Evolutionary conservation across 2,888 invertebrate genomes (phyloP).

Genomic region (Coenonympha glycerion): DNA sequence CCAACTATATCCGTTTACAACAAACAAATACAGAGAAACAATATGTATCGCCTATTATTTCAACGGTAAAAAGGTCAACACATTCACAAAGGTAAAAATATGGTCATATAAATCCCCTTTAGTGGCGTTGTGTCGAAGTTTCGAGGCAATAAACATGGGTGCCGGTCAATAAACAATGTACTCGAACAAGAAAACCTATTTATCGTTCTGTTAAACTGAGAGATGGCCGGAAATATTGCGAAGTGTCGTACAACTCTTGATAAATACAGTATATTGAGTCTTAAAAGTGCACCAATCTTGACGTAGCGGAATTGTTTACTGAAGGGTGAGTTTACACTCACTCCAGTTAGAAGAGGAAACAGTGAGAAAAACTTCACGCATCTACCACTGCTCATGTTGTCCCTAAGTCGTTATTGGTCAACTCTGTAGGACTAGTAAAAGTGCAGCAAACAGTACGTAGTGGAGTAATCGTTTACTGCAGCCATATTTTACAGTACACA

Average conservation of each 20-base stretch:
- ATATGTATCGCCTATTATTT: not conserved
- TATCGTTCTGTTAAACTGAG: constrained; percentile 3
- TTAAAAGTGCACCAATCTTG: not conserved
- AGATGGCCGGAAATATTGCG: constrained; percentile 6
- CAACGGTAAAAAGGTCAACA: constrained; percentile 2
- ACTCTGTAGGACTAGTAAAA: too few relatives aligned
- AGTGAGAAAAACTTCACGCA: too few relatives aligned
- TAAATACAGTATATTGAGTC: not conserved
- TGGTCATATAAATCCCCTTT: constrained; percentile 7
- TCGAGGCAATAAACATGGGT: constrained; percentile 7
- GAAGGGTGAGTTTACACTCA: too few relatives aligned
- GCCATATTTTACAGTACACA: too few relatives aligned
- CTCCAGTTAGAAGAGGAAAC: too few relatives aligned
- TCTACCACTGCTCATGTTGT: too few relatives aligned
- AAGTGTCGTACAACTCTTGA: constrained; percentile 1
- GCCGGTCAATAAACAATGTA: constrained; percentile 8
- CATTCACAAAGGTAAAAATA: constrained; percentile 9
- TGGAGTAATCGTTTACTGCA: too few relatives aligned
- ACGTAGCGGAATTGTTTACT: not conserved
- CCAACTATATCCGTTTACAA: too few relatives aligned
- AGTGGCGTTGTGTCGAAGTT: constrained; percentile 4
- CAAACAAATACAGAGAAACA: not conserved
- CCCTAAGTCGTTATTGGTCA: too few relatives aligned
- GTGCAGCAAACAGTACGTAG: too few relatives aligned
- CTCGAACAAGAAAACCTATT: constrained; percentile 10